Base-by-base conservation (phyloP, 1,140 invertebrate genomes). In the Pseudoatta argentina region DNA sequence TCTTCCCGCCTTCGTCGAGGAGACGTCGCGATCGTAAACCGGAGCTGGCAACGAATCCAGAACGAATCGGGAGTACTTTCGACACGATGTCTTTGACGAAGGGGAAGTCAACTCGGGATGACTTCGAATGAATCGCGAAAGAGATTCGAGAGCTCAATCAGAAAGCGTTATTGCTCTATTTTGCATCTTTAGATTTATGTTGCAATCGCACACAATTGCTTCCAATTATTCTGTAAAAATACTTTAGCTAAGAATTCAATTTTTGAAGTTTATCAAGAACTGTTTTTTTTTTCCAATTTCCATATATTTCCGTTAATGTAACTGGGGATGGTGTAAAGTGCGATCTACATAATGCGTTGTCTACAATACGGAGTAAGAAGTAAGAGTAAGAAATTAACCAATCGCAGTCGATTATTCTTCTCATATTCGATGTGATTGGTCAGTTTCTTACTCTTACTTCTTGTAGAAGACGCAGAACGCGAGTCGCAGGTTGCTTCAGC, bases 31-130 rank as follows among this genome's bases (percentile, higher is more conserved):
- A 48, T 76, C 61, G 67, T 76, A 61, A 87, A 85, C 53, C 66
- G 16, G 57, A 18, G 48, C 69, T 59, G 53, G 51, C 71, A 53
- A 77, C 83, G 66, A 89, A 89, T 87, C 88, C 88, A 76, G 88
- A 89, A 90, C 89, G 86, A 90, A 90, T 89, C 88, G 88, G 85
- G 73, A 90, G 86, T 85, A 59, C 88, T 53, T 63, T 77, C 53
- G 64, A 59, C 53, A 48, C 18, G 27, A 34, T 85, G 71, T 73
- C 76, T 61, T 86, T 57, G 53, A 51, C 24, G 51, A 27, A n/a
- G 64, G 21, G 16, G 30, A 12, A 39, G 8, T 71, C 30, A 44
- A 44, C 14, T 18, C 18, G 61, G 1, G 24, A 66, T 66, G 27
- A 18, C 1, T 64, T 51, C 21, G 39, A 48, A 66, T 48, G 21